Evolutionary conservation across 2,888 invertebrate species (phyloP).

Genomic region (Melanchra persicariae): DNA sequence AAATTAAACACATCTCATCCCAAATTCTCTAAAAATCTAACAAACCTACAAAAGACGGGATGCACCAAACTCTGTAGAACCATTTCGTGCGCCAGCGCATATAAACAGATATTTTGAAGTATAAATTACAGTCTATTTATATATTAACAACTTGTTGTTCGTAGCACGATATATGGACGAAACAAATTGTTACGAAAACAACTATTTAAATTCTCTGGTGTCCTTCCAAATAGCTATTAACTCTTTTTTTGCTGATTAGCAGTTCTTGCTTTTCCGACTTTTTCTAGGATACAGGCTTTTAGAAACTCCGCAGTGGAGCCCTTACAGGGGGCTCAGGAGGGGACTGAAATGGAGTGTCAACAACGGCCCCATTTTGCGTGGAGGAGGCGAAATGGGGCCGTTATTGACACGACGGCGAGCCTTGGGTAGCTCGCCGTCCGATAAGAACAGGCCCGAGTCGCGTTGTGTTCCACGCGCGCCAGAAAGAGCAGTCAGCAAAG

Average conservation of each 20-base stretch:
- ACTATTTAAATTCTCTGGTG: background rate
- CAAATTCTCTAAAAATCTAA: background rate
- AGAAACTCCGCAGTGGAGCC: too few species aligned
- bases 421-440: too few species aligned
- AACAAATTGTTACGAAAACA: conserved; percentile 34
- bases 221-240: conserved; percentile 3
- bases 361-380: too few species aligned
- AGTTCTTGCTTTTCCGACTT: background rate
- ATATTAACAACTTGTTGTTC: conserved; percentile 37
- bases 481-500: too few species aligned
- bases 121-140: conserved; percentile 57
- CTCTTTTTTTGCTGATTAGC: background rate
- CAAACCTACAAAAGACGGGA: background rate
- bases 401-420: too few species aligned
- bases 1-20: background rate
- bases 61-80: conserved; percentile 9
- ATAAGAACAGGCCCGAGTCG: too few species aligned
- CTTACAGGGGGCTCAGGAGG: too few species aligned
- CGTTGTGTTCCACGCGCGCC: too few species aligned
- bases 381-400: too few species aligned
- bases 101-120: conserved; percentile 47
- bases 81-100: conserved; percentile 21
- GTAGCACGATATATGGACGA: conserved; percentile 12
- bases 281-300: too few species aligned
- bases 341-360: too few species aligned